Base-by-base conservation (phyloP, 2,797 vertebrate species). In the Clarias platycephalus region DNA sequence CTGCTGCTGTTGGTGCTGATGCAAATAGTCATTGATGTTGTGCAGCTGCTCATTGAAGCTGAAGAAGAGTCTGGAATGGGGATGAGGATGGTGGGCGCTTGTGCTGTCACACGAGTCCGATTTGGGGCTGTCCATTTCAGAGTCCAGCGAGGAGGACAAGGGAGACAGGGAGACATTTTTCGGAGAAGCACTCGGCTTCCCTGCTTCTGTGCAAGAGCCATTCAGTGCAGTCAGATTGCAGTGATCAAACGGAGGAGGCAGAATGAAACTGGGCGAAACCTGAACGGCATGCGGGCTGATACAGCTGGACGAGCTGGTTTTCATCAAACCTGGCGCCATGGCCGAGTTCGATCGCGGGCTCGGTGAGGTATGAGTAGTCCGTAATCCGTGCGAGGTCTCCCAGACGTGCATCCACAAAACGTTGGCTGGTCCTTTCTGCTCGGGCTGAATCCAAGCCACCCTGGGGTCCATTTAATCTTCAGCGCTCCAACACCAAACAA, bases 351-450 rank as follows among this genome's bases (percentile, higher is more conserved):
- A 13, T 5, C 70, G 91, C 89, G 94, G 95, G 88, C 94, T 93
- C 87, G 92, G 90, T 84, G 94, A 92, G 90, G 31, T 71, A 18
- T 91, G 89, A 8, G 24, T 20, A 82, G 95, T 90, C 93, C 95
- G 90, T 78, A 93, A 93, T 91, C 96, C 96, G 94, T 97, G 97
- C 94, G 97, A 97, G 90, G 96, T 97, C 94, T 98, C 96, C 97
- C 98, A 99, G 93, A 97, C 96, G 87, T 96, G 96, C 97, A 98
- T 99, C 97, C 97, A 98, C 92, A 98, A 95, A 88, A 96, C 96
- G 95, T 97, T 98, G 91, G 97, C 97, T 91, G 97, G 98, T 94
- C 98, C 97, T 95, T 97, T 97, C 95, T 98, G 97, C 91, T 99
- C 98, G 87, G 97, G 97, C 95, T 98, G 97, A 94, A 97, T 97